Percentiles rank a stretch among this genome's conserved stretches.
These are phyloP conservation scores for Vombatus ursinus DNA, from an alignment of 2,113 vertebrate species.

Conservation along the genomic window DNA sequence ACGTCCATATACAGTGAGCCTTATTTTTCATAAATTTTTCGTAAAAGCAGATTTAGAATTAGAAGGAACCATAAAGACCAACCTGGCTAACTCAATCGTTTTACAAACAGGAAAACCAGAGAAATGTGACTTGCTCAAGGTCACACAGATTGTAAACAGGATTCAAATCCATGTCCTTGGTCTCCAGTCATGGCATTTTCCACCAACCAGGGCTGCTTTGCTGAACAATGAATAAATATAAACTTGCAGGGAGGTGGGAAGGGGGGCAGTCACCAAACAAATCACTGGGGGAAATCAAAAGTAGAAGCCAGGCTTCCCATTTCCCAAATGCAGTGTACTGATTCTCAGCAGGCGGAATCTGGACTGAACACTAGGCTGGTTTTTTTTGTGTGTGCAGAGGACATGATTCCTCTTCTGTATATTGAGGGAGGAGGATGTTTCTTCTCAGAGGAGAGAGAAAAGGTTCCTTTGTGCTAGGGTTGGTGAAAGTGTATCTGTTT, in stretches of 20 bases:
- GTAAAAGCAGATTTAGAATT: background rate
- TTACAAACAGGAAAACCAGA: background rate
- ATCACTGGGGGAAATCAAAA: background rate
- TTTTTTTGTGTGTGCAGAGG: background rate
- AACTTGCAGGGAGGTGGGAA: background rate
- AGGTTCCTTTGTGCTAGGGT: slow-evolving; percentile 53
- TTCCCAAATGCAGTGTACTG: background rate
- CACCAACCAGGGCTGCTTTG: background rate
- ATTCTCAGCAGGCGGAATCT: background rate
- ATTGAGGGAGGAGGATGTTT: background rate
- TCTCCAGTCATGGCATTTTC: background rate
- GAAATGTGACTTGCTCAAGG: background rate
- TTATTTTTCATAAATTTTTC: background rate
- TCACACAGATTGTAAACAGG: background rate
- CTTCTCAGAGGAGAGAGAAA: slow-evolving; percentile 48
- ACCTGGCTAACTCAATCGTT: background rate
- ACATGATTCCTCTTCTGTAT: background rate
- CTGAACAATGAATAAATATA: background rate
- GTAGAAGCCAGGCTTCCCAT: slow-evolving; percentile 7
- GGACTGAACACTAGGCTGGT: background rate
- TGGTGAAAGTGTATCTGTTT: slow-evolving; percentile 50
- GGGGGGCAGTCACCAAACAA: background rate
- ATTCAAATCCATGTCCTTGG: fast-evolving
- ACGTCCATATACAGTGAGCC: background rate
- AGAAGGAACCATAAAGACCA: background rate